Evolutionary conservation across 2,113 vertebrate species (phyloP), one percentile per base, ranked within the genome.

Genomic region (Salvelinus namaycush): DNA sequence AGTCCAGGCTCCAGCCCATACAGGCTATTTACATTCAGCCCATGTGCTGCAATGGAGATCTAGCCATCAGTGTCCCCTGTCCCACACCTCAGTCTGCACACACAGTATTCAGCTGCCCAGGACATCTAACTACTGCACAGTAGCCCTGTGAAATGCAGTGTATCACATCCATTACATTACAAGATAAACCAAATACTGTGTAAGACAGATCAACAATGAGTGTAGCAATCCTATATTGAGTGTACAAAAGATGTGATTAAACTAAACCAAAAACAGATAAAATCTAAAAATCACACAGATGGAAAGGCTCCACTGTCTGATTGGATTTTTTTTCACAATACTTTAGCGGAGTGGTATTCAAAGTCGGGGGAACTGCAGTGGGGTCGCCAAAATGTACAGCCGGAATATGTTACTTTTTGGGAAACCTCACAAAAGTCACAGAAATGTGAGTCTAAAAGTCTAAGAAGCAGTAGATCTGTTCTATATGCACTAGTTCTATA

Each of bases 21-120:
- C 48, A 29, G n/a, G 59, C 59, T 78, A 69, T 86, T 84, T 84
- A 72, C 79, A 84, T 80, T 76, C 78, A 78, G 13, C 12, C 65
- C 65, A 44, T 51, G 8, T 22, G 16, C 60, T 73, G 34, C 9
- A 13, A 34, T 27, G 1, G 65, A 79, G 70, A 62, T 77, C 51
- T 26, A 60, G 75, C 75, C 76, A 54, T 24, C 31, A 2, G 44
- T 7, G 44, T 73, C 77, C 74, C 68, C 76, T 22, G 8, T 44
- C 39, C 39, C n/a, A 76, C 71, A 29, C 51, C 24, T 71, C 39
- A 44, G 39, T 16, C 31, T 12, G 59, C 26, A 66, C 44, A 75
- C 65, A 72, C 76, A 84, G 84, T 64, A 81, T 81, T 68, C 81
- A 44, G 39, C 39, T 44, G 9, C 39, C 39, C n/a, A 18, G 3